These are phyloP conservation scores for Cettia cetti DNA, from an alignment of 2,113 vertebrate species.

Conservation along the genomic window DNA sequence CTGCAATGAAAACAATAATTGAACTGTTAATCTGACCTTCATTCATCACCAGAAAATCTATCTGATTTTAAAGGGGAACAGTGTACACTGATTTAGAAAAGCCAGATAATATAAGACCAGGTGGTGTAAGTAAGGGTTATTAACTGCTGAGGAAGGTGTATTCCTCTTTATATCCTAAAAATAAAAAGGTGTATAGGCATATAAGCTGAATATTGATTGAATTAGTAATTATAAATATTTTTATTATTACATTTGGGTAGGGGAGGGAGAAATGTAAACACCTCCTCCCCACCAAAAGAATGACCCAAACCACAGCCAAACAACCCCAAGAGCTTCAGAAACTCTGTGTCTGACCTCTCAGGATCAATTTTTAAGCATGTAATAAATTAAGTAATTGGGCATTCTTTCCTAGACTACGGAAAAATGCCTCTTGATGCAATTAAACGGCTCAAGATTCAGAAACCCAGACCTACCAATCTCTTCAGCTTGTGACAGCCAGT, in stretches of 20 bases:
- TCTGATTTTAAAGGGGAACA: background rate
- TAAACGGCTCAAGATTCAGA: conserved; percentile 44
- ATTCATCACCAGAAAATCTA: background rate
- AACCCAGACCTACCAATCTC: background rate
- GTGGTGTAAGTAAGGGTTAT: background rate
- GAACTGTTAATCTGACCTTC: background rate
- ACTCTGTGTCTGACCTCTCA: background rate
- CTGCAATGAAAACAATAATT: background rate
- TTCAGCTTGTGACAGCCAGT: conserved; percentile 31
- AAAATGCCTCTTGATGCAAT: conserved; percentile 40
- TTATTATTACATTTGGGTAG: background rate
- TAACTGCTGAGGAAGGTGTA: background rate
- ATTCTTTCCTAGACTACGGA: background rate
- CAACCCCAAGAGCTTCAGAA: background rate
- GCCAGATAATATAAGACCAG: background rate
- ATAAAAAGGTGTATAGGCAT: background rate
- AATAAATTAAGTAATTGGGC: conserved; percentile 22
- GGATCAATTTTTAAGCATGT: background rate
- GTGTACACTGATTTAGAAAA: background rate
- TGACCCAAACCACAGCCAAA: background rate
- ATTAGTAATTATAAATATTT: background rate
- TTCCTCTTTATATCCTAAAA: background rate
- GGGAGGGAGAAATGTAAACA: background rate
- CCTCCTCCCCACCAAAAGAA: fast-evolving
- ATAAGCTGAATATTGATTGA: background rate